Base-by-base conservation (phyloP, 2,113 vertebrate genomes). In the Clarias batrachus region DNA sequence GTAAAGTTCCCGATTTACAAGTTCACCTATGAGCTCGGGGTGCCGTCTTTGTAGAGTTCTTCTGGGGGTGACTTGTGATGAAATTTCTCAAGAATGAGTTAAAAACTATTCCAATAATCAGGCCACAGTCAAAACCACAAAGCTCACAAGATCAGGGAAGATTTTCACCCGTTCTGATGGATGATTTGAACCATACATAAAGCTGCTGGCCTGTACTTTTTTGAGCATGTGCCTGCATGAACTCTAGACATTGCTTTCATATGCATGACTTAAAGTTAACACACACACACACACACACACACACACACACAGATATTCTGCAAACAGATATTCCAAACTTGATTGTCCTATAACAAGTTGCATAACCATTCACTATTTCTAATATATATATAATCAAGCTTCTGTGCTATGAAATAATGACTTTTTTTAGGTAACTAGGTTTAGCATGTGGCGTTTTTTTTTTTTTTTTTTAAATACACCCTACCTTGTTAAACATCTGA, bases 311-410 rank as follows among this genome's bases (percentile, higher is more conserved):
- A 81, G 21, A 59, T 12, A 33, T 60, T 80, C 59, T 81, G 41
- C 41, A 33, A 33, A 33, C 30, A 33, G 30, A 33, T 33, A 33
- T 33, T 33, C 30, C 30, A 33, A 33, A 33, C 30, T 33, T 33
- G 33, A 37, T 62, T 81, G 79, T 81, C 65, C 21, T n/a, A 76
- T 63, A 85, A 85, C 82, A 12, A 85, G 27, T 82, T 57, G 41
- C 52, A 1, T 59, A 23, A 27, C 27, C n/a, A 80, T 48, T 65
- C 76, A 63, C 37, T 41, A 70, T 7, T 79, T 16, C 4, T 33
- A 33, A 41, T 48, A 77, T 81, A 30, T 65, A 16, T 21, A 73
- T 7, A 21, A 41, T 8, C 25, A 9, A 12, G n/a, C 23, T 66
- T 85, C 25, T 83, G 21, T 33, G 14, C 27, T 16, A 30, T 27